Base-by-base conservation (phyloP, 2,113 vertebrate species). In the Gymnogyps californianus region DNA sequence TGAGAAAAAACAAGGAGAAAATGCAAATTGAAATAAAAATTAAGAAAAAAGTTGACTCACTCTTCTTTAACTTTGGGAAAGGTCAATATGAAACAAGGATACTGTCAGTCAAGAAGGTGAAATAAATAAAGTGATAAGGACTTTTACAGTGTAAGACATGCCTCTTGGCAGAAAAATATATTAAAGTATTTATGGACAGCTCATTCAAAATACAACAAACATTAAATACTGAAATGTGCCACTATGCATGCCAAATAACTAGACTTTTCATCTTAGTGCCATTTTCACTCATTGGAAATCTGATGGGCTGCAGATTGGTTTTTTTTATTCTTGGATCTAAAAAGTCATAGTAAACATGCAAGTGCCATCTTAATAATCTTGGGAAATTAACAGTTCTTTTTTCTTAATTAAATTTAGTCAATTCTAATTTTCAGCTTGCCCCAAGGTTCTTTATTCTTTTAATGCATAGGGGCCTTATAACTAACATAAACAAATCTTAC, bases 221-320 rank as follows among this genome's bases (percentile, higher is more conserved):
- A 89, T 76, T 83, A 93, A 95, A 89, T 26, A 75, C 44, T 94
- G 87, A 95, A 95, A 96, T 93, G 65, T 90, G 76, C 58, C 93
- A 95, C 44, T 47, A 21, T 21, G 38, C 14, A 32, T 77, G 76
- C 54, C 62, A 86, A 94, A 70, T 70, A 94, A 84, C 26, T 46
- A 34, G 67, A 77, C 14, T 75, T 90, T 91, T 89, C 54, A 69
- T 65, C 47, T 78, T 34, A 51, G 32, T 64, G 46, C 10, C 54
- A 46, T 83, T 93, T 93, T 84, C 55, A 83, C 29, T 94, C 55
- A 84, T 4, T 40, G 49, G 52, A 89, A 94, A 96, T 31, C 40
- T 72, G 57, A 84, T 69, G 47, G 65, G 20, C 49, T 75, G 10
- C 62, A 93, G 74, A 83, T 16, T 70, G 14, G 0, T 4, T 6